A percentile compares a stretch with the other conserved stretches of the same genome.
Conservation (phyloP, 1,140 invertebrate species). For the Magallana ariakensis region DNA sequence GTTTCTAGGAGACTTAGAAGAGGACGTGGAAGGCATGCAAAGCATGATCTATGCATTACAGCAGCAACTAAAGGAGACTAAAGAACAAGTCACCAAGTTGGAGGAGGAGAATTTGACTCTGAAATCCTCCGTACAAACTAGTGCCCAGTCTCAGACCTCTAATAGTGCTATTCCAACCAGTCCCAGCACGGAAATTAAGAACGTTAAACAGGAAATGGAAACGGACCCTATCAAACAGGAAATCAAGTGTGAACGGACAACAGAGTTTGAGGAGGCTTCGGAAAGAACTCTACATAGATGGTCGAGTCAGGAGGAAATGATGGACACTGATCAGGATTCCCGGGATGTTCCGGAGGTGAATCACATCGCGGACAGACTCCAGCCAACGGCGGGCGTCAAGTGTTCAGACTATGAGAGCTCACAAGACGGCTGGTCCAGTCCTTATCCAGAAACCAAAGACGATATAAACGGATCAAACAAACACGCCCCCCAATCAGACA, state of each 20-base stretch:
- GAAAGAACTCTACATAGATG: conserved; percentile 29
- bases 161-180: conserved; percentile 35
- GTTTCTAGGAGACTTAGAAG: conserved; percentile 96
- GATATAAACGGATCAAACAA: conserved; percentile 41
- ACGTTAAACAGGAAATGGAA: conserved; percentile 41
- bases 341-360: conserved; percentile 18
- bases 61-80: conserved; percentile 86
- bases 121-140: conserved; percentile 24
- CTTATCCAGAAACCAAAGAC: conserved; percentile 40
- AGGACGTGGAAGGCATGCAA: conserved; percentile 99
- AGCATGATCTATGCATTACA: conserved; percentile 96
- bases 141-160: not conserved
- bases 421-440: conserved; percentile 52
- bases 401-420: conserved; percentile 51
- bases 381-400: not conserved
- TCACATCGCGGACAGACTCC: conserved; percentile 25
- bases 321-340: conserved; percentile 44
- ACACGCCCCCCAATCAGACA: conserved; percentile 34
- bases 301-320: conserved; percentile 52
- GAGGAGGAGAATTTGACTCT: conserved; percentile 70
- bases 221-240: conserved; percentile 37
- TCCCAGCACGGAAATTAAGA: conserved; percentile 23
- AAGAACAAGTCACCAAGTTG: conserved; percentile 70
- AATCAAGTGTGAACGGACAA: conserved; percentile 42
- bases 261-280: conserved; percentile 40